Base-by-base conservation (phyloP, 2,888 invertebrate genomes). In the Conops quadrifasciatus region DNA sequence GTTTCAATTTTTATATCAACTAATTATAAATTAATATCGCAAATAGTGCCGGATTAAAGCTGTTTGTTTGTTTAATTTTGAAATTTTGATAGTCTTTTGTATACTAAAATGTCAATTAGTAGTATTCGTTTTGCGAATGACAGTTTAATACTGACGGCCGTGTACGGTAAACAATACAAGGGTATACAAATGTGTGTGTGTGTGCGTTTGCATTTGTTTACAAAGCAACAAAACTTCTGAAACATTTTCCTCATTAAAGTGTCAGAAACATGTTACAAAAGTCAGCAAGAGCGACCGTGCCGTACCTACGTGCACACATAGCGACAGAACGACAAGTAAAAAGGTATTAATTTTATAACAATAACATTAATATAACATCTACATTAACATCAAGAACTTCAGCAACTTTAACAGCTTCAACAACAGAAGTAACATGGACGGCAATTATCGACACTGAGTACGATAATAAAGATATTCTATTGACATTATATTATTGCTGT, bases 171-270 rank as follows among this genome's bases (percentile, higher is more conserved):
- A 28, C 26, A 59, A 43, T 56, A 24, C 36, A 24, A 36, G 13
- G 16, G 7, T 58, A 1, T 53, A 15, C 16, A 36, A 30, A 16
- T 26, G 49, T 49, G 28, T 51, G 26, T 64, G 49, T 5, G 49
- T 24, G 45, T 63, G 19, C n/a, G 28, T 53, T 51, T 59, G 4
- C n/a, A 24, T 13, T 65, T 24, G 13, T 11, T 5, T n/a, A 11
- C 24, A 36, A 53, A 30, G 51, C 11, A 53, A 67, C 59, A 51
- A 59, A 47, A 24, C 58, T n/a, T 47, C 30, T 45, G 28, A 67
- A 59, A 60, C 47, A 47, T 67, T 67, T 36, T 67, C 59, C 65
- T 71, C 60, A 66, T 71, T 66, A 67, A 71, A 67, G 53, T 71
- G 71, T 71, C 71, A 67, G 53, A 63, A 67, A 67, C 62, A 68